Evolutionary conservation across 2,888 invertebrate genomes (phyloP), one percentile per base, ranked within the genome.

Genomic region (Aspidiotus rigidus): DNA sequence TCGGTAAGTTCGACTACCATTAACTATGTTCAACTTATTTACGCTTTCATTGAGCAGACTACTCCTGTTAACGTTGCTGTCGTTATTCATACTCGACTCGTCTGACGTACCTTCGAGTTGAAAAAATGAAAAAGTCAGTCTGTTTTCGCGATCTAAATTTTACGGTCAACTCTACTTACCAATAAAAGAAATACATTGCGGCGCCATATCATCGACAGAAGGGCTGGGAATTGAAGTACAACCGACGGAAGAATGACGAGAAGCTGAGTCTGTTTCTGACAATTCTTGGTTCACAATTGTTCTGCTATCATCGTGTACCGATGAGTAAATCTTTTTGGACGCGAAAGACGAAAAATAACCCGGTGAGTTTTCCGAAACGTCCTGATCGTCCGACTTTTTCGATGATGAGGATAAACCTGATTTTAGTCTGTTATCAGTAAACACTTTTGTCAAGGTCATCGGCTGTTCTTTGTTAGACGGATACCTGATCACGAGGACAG

Each of bases 151-250:
- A 53, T 53, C 53, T 53, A 3, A 53, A 1, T 1, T 53, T 53
- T 53, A n/a, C n/a, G 11, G 11, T 3, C 5, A n/a, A 53, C 53
- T 53, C 5, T 28, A 28, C 78, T 84, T 86, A 76, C 91, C 92
- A 74, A 93, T 92, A 77, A 93, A 93, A 69, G 92, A 93, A 75
- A 93, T 93, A 80, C 89, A 92, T 78, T 93, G 93, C 0, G 93
- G 93, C 75, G 91, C 92, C 92, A 93, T 93, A 76, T 91, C 91
- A 77, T 90, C 91, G 28, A 57, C 70, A 7, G 63, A 63, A 10
- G 59, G 57, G 54, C 39, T 62, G 8, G 69, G 69, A 28, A 69
- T 69, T 2, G 69, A 69, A 0, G 40, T 42, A 54, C 60, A 53
- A 10, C 69, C 62, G 39, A 53, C 54, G 8, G 69, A 69, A 40